Evolutionary conservation across 2,113 vertebrate genomes (phyloP), one percentile per base, ranked within the genome.

Genomic region (Phasianus colchicus): DNA sequence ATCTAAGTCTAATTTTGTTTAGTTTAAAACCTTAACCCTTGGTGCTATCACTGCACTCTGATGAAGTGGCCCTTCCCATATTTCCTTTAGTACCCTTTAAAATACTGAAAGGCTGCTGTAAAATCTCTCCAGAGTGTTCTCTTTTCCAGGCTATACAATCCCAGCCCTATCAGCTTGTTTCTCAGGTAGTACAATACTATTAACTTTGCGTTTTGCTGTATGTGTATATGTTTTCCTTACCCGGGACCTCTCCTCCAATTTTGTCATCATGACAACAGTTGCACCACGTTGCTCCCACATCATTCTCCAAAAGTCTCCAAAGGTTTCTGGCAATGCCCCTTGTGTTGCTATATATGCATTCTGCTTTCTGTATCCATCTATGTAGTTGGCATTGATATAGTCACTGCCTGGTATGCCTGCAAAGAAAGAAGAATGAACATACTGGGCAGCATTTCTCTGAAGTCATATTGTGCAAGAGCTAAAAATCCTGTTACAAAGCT

Each of bases 271-370:
- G 92, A 99, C 99, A 2, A 99, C 97, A 34, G 99, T 99, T 72
- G 99, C 99, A n/a, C 99, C 99, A 74, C 99, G 98, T 88, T 99
- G 99, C 24, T 99, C 99, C 99, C 99, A 99, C 94, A 99, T 98
- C 99, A 99, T 99, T 95, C 99, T 98, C 99, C 99, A 99, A 96
- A 99, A 99, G 91, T 99, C 99, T n/a, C 99, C 99, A 55, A 99
- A 99, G 1, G 99, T 99, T 97, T 99, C 99, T 0, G 99, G 99
- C 84, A 99, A 96, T 20, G 99, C 97, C 10, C 99, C 99, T 91
- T 99, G 99, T 0, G 99, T 99, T 88, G 99, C 99, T 50, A 99
- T 99, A 79, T 99, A 99, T 16, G 99, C 99, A 17, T 99, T 99
- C 97, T 99, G 99, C 86, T 99, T 99, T 90, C 99, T 98, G 94